Evolutionary conservation across 2,113 vertebrate species (phyloP), one percentile per base, ranked within the genome.

Genomic region (Sprattus sprattus): DNA sequence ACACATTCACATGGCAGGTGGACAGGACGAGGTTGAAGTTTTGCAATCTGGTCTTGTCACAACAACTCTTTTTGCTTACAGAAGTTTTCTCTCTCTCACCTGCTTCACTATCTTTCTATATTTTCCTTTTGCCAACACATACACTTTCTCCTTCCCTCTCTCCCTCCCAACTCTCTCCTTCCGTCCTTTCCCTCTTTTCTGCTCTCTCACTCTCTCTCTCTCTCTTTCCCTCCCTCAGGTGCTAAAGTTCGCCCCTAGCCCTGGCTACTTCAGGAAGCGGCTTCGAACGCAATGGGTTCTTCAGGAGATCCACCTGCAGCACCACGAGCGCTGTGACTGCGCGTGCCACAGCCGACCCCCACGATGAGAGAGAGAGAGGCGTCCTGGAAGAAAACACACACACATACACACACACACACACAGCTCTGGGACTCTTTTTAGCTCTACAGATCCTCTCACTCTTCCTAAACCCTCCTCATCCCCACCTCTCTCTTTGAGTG

Each of bases 281-380:
- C 90, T 91, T 45, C 95, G 82, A 89, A 90, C 95, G 4, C 92
- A 75, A 92, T 96, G 95, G 96, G 93, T 89, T 82, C 92, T 99
- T n/a, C 92, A 96, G 7, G 97, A 99, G 90, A 97, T 99, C 92
- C 96, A 97, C 81, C 92, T 99, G 92, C 95, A 96, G 25, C 98
- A 99, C 90, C 97, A 99, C 2, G 98, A 99, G 89, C 95, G 91
- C 16, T 99, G 98, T 16, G 96, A 99, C 89, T 99, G 98, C 82
- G 88, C 94, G 87, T 99, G 98, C 95, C 96, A 96, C 87, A 95
- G 95, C 87, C 95, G 96, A 86, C 96, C 97, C 50, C 98, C 98
- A 0, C 97, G 97, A 95, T 99, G 97, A 97, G 71, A 78, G 32
- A 97, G 88, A 57, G 22, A 25, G 71, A 78, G 32, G 71, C 71